These are phyloP conservation scores for Strigamia transsilvanica DNA, from an alignment of 2,888 invertebrate species.

Conservation along the genomic window DNA sequence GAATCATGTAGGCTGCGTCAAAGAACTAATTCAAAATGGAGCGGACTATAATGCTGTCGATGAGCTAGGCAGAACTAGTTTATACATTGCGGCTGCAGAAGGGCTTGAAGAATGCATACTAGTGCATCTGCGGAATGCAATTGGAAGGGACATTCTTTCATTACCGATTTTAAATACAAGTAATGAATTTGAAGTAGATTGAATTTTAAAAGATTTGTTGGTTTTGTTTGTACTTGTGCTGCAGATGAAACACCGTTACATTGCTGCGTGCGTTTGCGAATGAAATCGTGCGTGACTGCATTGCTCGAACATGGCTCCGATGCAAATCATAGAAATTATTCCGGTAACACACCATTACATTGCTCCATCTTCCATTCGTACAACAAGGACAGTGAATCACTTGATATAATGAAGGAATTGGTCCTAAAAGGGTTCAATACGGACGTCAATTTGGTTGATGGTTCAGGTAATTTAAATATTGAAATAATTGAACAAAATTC, in stretches of 20 bases:
- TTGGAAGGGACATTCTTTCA: slow-evolving; percentile 62
- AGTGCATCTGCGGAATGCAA: slow-evolving; percentile 62
- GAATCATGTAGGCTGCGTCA: slow-evolving; percentile 61
- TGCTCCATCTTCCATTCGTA: slow-evolving; percentile 22
- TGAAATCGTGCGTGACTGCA: slow-evolving; percentile 60
- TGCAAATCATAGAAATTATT: slow-evolving; percentile 61
- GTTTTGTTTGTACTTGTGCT: background rate
- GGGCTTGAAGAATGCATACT: slow-evolving; percentile 61
- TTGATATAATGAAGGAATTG: slow-evolving; percentile 60
- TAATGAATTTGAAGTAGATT: slow-evolving; percentile 52
- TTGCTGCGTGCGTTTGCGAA: slow-evolving; percentile 61
- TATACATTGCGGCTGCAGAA: slow-evolving; percentile 61
- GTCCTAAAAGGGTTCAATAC: slow-evolving; percentile 61
- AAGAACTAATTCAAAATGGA: slow-evolving; percentile 62
- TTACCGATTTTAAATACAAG: slow-evolving; percentile 61
- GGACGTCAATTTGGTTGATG: slow-evolving; percentile 61
- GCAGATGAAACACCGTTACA: slow-evolving; percentile 62
- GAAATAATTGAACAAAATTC: background rate
- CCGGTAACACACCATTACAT: slow-evolving; percentile 60
- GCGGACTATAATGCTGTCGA: slow-evolving; percentile 64
- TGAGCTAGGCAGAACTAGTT: slow-evolving; percentile 61
- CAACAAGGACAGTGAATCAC: slow-evolving; percentile 60
- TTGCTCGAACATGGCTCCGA: slow-evolving; percentile 62
- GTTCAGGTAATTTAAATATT: slow-evolving; percentile 52
- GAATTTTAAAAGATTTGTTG: background rate